These are phyloP conservation scores for Poeciliopsis infans DNA, from an alignment of 2,797 vertebrate species.

Conservation along the genomic window DNA sequence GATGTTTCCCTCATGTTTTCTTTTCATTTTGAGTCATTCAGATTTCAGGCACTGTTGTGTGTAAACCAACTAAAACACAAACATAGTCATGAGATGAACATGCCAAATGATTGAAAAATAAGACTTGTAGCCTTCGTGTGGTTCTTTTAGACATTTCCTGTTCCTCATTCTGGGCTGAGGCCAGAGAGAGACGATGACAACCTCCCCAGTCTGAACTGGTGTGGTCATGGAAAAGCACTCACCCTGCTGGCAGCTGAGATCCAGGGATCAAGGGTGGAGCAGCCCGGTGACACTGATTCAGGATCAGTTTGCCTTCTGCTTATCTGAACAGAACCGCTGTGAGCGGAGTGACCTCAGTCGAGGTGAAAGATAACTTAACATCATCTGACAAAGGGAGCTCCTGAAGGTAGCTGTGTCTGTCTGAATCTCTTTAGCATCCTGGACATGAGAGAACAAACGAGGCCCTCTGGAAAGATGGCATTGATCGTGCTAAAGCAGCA, in stretches of 20 bases:
- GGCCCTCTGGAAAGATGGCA: constrained; percentile 1
- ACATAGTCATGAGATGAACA: background rate
- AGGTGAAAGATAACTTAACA: constrained; percentile 29
- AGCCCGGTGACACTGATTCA: constrained; percentile 34
- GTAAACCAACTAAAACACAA: background rate
- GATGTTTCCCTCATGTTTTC: background rate
- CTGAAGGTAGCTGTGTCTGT: background rate
- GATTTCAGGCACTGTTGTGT: background rate
- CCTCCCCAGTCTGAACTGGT: constrained; percentile 6
- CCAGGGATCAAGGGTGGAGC: constrained; percentile 28
- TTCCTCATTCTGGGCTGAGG: constrained; percentile 8
- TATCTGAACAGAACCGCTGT: constrained; percentile 9
- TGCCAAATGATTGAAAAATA: background rate
- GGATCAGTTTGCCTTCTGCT: constrained; percentile 42
- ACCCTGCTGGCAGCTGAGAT: constrained; percentile 22
- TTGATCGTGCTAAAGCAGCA: constrained; percentile 18
- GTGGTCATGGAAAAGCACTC: constrained; percentile 53
- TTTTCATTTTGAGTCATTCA: background rate
- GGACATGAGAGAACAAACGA: background rate
- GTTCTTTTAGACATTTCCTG: constrained; percentile 14
- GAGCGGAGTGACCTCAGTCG: constrained; percentile 14
- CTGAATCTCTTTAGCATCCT: constrained; percentile 16
- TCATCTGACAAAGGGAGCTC: constrained; percentile 14
- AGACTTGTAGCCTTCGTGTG: background rate
- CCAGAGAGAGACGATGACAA: constrained; percentile 15